Conservation (phyloP, 2,113 vertebrate species). For the Ceuthmochares aereus region DNA sequence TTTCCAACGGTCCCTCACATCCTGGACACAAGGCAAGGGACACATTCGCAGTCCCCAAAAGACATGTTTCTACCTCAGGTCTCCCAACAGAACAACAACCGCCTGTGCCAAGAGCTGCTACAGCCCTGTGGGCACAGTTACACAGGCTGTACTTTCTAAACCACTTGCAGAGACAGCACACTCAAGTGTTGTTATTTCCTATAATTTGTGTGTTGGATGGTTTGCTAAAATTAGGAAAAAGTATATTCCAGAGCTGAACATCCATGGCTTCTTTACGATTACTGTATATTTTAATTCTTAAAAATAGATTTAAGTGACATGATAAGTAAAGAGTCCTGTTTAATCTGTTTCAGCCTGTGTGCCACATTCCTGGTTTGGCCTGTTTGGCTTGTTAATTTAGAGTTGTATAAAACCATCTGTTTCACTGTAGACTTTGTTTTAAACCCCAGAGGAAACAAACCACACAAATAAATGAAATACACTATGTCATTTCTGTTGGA, state of each 20-base stretch:
- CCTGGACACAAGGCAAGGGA: background rate
- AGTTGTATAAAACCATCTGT: slow-evolving; percentile 64
- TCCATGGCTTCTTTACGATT: slow-evolving; percentile 52
- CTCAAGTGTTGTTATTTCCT: slow-evolving; percentile 40
- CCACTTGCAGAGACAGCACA: slow-evolving; percentile 36
- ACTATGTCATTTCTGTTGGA: slow-evolving; percentile 48
- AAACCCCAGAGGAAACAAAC: slow-evolving; percentile 65
- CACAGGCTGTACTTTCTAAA: slow-evolving; percentile 47
- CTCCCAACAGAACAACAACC: background rate
- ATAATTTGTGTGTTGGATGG: slow-evolving; percentile 39
- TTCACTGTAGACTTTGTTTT: slow-evolving; percentile 64
- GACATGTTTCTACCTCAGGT: background rate
- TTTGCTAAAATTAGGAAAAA: slow-evolving; percentile 58
- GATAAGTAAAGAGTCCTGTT: slow-evolving; percentile 56
- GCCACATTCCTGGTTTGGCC: slow-evolving; percentile 48
- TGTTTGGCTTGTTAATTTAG: slow-evolving; percentile 61
- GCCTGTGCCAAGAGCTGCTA: background rate
- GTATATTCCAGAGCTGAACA: slow-evolving; percentile 45
- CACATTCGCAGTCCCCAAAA: background rate
- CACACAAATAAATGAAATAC: slow-evolving; percentile 58
- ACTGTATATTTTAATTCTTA: slow-evolving; percentile 56
- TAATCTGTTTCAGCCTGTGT: slow-evolving; percentile 54
- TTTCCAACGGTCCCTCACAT: background rate
- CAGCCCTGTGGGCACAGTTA: slow-evolving; percentile 4
- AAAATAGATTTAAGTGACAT: slow-evolving; percentile 69